Evolutionary conservation across 2,113 vertebrate species (phyloP), one percentile per base, ranked within the genome.

Genomic region (Pampusana beccarii): DNA sequence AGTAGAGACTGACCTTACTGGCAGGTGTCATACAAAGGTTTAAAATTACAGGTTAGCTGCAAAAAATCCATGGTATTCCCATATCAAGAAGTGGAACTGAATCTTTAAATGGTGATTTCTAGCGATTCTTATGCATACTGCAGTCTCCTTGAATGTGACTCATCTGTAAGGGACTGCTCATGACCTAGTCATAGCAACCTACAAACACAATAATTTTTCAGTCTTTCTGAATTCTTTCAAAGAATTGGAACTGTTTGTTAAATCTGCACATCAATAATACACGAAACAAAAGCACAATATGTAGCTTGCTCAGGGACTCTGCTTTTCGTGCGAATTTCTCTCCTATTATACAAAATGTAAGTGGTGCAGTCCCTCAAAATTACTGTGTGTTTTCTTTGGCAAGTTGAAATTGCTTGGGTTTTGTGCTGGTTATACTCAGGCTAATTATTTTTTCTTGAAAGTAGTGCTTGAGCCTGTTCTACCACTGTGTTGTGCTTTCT

Each of bases 21-120:
- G 82, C 40, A 96, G 97, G 94, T 33, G 71, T 46, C 36, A 42
- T 40, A 26, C 56, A 79, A 51, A 83, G 51, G 26, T 89, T 96
- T 96, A 83, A 90, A 95, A 60, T 72, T 91, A 64, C 58, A 93
- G 71, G 73, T 78, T 83, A 92, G 0, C 15, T 75, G 13, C 29
- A 56, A 79, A 64, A 71, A 70, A 54, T 70, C 8, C 20, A 8
- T 57, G 50, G 17, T 93, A 6, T 82, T 92, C 5, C 4, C n/a
- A 29, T 28, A 34, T 44, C 73, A 31, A 61, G 34, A 78, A 78
- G 29, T 84, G 60, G 36, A 79, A 71, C 26, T 73, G 46, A 34
- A 34, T 56, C 31, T 81, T 46, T 23, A 57, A 44, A 53, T 75
- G 24, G 14, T n/a, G 18, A n/a, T 84, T 90, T 87, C 70, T 48